phyloP scores from a whole-genome alignment of 2,888 invertebrate species.

The Neria commutata region DNA sequence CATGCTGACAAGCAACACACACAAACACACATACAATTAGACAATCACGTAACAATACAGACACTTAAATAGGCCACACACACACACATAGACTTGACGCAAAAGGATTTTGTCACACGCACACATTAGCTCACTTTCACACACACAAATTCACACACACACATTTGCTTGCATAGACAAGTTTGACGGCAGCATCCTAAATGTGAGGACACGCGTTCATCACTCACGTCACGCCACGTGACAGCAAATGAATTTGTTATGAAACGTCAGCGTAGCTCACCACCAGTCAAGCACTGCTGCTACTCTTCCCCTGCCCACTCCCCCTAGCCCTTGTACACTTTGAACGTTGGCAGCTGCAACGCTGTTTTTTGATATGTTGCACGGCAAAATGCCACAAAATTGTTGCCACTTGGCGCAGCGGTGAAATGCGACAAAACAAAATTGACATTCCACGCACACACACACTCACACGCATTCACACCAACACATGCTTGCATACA shows the following conservation, averaged over 20 bases:
- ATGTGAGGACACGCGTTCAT: conserved; percentile 1
- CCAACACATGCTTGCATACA: not conserved
- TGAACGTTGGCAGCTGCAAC: not conserved
- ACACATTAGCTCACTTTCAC: not conserved
- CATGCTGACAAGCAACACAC: not conserved
- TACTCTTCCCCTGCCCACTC: no score
- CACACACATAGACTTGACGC: not conserved
- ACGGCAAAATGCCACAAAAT: not conserved
- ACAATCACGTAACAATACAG: not conserved
- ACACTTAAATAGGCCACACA: not conserved
- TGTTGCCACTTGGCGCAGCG: no score
- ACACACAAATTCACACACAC: not conserved
- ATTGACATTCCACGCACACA: not conserved
- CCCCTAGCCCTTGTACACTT: no score
- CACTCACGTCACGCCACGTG: conserved; percentile 8
- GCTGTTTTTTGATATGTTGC: not conserved
- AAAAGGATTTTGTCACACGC: not conserved
- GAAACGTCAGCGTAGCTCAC: not conserved
- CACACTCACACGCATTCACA: not conserved
- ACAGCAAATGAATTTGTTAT: conserved; percentile 18
- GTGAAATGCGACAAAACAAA: not conserved
- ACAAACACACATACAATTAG: not conserved
- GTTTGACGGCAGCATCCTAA: no score
- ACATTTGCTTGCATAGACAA: no score
- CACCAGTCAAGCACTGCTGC: no score